These are phyloP conservation scores for Anastrepha obliqua DNA, from an alignment of 1,140 invertebrate species.

Conservation along the genomic window DNA sequence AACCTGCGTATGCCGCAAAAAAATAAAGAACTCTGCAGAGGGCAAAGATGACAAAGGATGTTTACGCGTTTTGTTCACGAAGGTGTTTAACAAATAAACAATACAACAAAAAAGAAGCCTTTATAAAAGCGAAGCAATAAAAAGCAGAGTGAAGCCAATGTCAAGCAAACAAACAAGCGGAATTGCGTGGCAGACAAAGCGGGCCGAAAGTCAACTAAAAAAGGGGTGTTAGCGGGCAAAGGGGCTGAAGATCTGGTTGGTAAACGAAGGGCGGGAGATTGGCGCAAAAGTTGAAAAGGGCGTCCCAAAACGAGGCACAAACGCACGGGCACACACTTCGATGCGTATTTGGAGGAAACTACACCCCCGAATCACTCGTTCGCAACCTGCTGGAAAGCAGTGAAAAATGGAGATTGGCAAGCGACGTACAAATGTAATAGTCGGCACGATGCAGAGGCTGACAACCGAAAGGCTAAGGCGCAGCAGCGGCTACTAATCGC, in stretches of 20 bases:
- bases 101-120: background rate
- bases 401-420: too few relatives aligned
- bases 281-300: constrained; percentile 45
- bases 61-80: constrained; percentile 66
- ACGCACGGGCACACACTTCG: background rate
- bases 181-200: constrained; percentile 29
- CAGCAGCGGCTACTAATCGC: too few relatives aligned
- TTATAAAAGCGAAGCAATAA: background rate
- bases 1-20: background rate
- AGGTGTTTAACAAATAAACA: constrained; percentile 72
- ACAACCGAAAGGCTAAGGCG: too few relatives aligned
- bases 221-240: background rate
- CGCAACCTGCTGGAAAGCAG: too few relatives aligned
- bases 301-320: background rate
- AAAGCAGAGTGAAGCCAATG: background rate
- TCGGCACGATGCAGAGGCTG: too few relatives aligned
- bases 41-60: constrained; percentile 72
- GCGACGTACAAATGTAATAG: too few relatives aligned
- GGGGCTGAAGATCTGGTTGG: background rate
- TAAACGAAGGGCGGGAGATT: background rate
- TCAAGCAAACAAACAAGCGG: background rate
- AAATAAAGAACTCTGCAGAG: constrained; percentile 31
- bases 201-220: background rate
- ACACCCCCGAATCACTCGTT: too few relatives aligned
- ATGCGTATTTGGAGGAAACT: too few relatives aligned